phyloP scores from a whole-genome alignment of 2,888 invertebrate genomes.

The Drosophila demipolita region DNA sequence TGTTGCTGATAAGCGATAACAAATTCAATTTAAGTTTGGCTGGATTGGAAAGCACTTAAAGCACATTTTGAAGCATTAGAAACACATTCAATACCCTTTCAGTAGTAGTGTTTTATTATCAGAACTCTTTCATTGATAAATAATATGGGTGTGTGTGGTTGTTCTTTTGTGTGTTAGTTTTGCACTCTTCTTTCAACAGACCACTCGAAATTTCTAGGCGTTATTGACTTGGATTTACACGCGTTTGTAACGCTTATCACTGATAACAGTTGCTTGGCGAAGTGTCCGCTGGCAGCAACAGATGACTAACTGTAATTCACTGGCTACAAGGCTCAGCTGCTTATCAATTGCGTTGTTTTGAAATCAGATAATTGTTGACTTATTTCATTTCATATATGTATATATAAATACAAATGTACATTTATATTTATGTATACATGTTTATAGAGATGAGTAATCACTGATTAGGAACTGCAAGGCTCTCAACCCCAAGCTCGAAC shows the following conservation, averaged over 20 bases:
- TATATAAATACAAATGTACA: background rate
- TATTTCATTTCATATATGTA: slow-evolving; percentile 20
- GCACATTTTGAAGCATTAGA: background rate
- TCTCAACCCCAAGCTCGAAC: slow-evolving; percentile 20
- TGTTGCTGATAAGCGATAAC: slow-evolving; percentile 43
- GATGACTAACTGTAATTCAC: slow-evolving; percentile 50
- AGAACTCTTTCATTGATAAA: slow-evolving; percentile 61
- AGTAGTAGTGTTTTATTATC: slow-evolving; percentile 50
- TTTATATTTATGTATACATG: background rate
- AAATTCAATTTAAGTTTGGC: slow-evolving; percentile 54
- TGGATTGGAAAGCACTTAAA: background rate
- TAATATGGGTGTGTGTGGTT: slow-evolving; percentile 18
- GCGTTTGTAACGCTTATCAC: slow-evolving; percentile 41
- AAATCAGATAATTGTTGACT: slow-evolving; percentile 75
- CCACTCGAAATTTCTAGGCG: slow-evolving; percentile 47
- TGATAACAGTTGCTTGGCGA: slow-evolving; percentile 43
- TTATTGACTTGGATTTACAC: slow-evolving; percentile 32
- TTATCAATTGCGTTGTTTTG: slow-evolving; percentile 71
- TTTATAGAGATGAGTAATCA: slow-evolving; percentile 59
- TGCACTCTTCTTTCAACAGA: slow-evolving; percentile 2
- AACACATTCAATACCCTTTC: slow-evolving; percentile 6
- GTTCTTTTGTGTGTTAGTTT: slow-evolving; percentile 27
- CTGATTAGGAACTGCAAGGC: slow-evolving; percentile 67
- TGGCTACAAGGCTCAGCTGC: slow-evolving; percentile 50
- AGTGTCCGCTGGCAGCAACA: slow-evolving; percentile 35